Conservation (phyloP, 2,113 vertebrate species). For the Tenrec ecaudatus region DNA sequence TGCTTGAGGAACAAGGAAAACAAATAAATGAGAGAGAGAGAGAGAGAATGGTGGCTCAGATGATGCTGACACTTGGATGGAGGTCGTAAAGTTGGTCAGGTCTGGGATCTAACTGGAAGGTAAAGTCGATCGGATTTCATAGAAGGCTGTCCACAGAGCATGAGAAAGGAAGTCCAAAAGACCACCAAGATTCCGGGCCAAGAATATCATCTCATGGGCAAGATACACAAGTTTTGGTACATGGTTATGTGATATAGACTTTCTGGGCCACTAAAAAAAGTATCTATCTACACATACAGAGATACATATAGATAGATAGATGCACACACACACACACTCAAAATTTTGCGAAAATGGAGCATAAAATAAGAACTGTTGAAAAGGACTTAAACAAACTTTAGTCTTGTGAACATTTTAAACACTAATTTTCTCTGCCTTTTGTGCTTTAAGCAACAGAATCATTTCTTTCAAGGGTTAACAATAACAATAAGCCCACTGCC, state of each 20-base stretch:
- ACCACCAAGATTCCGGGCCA: background rate
- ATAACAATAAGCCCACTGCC: no score
- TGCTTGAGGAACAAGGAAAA: background rate
- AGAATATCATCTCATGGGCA: background rate
- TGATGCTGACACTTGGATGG: background rate
- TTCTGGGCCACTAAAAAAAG: background rate
- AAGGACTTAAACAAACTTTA: background rate
- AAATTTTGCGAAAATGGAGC: background rate
- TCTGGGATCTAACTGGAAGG: background rate
- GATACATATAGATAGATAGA: no score
- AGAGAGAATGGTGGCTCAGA: no score
- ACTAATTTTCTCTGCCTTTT: background rate
- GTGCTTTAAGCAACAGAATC: constrained; percentile 7
- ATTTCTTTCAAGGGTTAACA: constrained; percentile 20
- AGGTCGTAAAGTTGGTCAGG: background rate
- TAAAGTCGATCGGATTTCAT: background rate
- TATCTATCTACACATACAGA: no score
- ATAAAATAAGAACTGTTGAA: constrained; percentile 14
- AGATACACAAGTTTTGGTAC: background rate
- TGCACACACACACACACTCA: background rate
- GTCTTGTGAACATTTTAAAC: background rate
- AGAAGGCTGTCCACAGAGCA: background rate
- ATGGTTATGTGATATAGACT: background rate
- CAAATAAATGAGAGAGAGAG: background rate
- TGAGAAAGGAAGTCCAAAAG: background rate